Conservation (phyloP, 2,797 vertebrate species). For the Sylvia borin region DNA sequence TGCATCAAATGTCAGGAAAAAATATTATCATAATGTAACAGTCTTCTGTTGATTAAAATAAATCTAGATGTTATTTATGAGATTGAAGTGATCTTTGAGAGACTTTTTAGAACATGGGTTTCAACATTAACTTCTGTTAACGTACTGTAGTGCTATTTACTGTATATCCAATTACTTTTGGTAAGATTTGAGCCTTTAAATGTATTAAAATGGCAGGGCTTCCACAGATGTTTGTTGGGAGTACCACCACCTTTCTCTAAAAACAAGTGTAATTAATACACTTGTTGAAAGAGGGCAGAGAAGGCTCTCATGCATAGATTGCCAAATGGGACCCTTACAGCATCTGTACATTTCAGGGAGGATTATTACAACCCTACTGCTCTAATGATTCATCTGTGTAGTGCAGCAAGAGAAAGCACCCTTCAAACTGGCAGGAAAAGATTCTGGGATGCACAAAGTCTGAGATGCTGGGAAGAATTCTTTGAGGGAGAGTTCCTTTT, state of each 20-base stretch:
- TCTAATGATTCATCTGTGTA: neutral
- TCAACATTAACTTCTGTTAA: neutral
- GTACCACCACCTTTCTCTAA: neutral
- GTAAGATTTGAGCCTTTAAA: neutral
- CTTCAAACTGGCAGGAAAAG: neutral
- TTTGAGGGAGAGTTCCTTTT: neutral
- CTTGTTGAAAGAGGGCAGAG: neutral
- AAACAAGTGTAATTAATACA: neutral
- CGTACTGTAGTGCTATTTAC: neutral
- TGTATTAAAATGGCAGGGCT: neutral
- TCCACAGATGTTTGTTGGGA: neutral
- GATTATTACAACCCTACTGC: neutral
- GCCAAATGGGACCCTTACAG: neutral
- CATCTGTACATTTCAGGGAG: neutral
- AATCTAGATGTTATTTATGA: neutral
- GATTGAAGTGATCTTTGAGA: neutral
- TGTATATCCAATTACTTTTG: neutral
- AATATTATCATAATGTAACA: neutral
- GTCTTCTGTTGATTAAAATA: neutral
- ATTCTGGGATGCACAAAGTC: neutral
- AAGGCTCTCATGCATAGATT: neutral
- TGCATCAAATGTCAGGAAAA: neutral
- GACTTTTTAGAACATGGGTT: neutral
- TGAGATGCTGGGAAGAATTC: neutral
- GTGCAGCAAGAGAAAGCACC: neutral